Conservation (phyloP, 1,140 invertebrate genomes). For the Cyphomyrmex costatus region DNA sequence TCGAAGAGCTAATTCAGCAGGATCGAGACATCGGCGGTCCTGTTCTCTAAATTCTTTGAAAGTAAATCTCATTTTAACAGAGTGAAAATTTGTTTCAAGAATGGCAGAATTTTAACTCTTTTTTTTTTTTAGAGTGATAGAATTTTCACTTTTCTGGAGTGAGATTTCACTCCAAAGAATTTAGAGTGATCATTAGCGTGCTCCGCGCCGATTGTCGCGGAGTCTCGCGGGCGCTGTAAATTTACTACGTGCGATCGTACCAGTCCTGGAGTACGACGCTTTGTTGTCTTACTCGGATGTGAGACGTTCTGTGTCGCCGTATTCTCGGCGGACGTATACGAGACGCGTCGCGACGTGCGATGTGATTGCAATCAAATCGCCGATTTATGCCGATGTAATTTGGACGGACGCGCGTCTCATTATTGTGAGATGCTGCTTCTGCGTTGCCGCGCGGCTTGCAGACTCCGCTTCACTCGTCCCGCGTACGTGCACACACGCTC, state of each 20-base stretch:
- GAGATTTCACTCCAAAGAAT: too few relatives aligned
- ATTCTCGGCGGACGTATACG: background rate
- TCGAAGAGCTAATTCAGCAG: background rate
- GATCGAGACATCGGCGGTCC: constrained; percentile 3
- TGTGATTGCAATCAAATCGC: background rate
- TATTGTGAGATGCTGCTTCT: constrained; percentile 3
- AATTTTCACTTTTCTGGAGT: too few relatives aligned
- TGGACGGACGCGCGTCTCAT: background rate
- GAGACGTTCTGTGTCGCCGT: background rate
- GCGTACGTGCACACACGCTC: constrained; percentile 32
- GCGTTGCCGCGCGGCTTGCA: constrained; percentile 38
- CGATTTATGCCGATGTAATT: background rate
- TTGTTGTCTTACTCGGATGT: constrained; percentile 26
- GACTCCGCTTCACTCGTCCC: constrained; percentile 19
- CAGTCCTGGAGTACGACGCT: background rate
- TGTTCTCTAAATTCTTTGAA: too few relatives aligned
- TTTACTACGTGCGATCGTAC: constrained; percentile 19
- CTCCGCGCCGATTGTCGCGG: constrained; percentile 5
- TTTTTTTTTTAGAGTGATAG: background rate
- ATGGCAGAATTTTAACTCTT: too few relatives aligned
- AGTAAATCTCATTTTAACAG: too few relatives aligned
- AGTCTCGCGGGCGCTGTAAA: constrained; percentile 2
- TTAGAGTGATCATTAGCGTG: background rate
- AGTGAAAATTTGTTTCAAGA: too few relatives aligned
- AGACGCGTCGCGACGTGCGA: background rate